These are phyloP conservation scores for Lamellibrachia satsuma DNA, from an alignment of 2,888 invertebrate species.

Conservation along the genomic window DNA sequence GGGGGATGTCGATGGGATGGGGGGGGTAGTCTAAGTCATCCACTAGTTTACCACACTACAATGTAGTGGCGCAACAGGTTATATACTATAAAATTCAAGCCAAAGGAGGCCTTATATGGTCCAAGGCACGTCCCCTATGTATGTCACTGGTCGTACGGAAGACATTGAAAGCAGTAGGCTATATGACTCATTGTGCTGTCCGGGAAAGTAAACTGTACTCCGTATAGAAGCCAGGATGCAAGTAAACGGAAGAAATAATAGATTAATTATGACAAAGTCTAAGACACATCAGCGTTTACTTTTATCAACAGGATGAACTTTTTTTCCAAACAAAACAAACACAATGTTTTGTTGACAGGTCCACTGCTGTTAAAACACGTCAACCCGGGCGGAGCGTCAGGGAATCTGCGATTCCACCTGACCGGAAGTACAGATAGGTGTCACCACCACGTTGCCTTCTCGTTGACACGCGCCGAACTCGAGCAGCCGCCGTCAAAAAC, in stretches of 20 bases:
- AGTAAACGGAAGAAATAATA: background rate
- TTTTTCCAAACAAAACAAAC: background rate
- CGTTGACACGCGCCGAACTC: background rate
- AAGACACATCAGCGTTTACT: background rate
- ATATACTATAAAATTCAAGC: too few relatives aligned
- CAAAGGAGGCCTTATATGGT: too few relatives aligned
- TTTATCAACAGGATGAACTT: background rate
- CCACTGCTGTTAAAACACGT: background rate
- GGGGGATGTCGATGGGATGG: too few relatives aligned
- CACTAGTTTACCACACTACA: too few relatives aligned
- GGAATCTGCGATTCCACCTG: background rate
- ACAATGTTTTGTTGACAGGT: background rate
- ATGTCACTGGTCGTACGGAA: too few relatives aligned
- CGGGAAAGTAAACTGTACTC: too few relatives aligned
- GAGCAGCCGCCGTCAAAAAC: background rate
- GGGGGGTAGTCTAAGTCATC: too few relatives aligned
- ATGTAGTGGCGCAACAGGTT: too few relatives aligned
- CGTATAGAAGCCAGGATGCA: too few relatives aligned
- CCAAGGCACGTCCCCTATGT: too few relatives aligned
- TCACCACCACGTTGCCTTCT: background rate
- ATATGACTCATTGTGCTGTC: too few relatives aligned
- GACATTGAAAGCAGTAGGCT: too few relatives aligned
- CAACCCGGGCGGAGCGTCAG: background rate
- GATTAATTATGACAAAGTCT: background rate
- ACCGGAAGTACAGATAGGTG: background rate